phyloP scores from a whole-genome alignment of 23 tunicate genomes.

The Ascidia mentula region DNA sequence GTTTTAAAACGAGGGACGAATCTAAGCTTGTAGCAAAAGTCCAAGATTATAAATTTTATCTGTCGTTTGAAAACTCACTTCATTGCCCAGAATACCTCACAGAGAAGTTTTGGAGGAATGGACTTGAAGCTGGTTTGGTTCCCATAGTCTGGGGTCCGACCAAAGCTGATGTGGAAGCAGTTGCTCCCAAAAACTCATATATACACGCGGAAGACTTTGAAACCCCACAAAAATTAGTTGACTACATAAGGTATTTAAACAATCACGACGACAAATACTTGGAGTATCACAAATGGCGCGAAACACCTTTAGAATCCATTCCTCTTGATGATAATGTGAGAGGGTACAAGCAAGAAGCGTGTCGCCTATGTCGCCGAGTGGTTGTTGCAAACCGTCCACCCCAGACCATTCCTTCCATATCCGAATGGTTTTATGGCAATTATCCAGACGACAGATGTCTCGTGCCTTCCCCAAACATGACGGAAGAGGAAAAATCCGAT shows the following conservation, averaged over 20 bases:
- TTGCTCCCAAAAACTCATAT: conserved; percentile 82
- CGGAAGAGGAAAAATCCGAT: conserved; percentile 24
- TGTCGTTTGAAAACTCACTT: conserved; percentile 67
- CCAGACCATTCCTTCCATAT: conserved; percentile 45
- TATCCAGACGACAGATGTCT: conserved; percentile 47
- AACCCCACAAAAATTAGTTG: conserved; percentile 46
- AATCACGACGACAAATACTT: conserved; percentile 51
- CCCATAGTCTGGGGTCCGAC: conserved; percentile 90
- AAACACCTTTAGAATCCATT: conserved; percentile 12
- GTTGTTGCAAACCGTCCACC: conserved; percentile 33
- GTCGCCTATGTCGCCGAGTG: conserved; percentile 36
- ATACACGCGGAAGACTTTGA: conserved; percentile 70
- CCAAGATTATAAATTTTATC: conserved; percentile 42
- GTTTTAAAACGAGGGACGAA: conserved; percentile 30
- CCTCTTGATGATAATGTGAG: conserved; percentile 37
- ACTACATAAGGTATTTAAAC: conserved; percentile 42
- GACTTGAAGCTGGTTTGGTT: conserved; percentile 35
- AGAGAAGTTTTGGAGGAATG: conserved; percentile 85
- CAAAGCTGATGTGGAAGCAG: conserved; percentile 49
- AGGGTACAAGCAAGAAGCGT: conserved; percentile 28
- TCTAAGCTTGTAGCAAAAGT: conserved; percentile 13
- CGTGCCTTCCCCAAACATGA: conserved; percentile 14
- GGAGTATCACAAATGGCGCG: conserved; percentile 76
- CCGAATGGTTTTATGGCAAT: conserved; percentile 52
- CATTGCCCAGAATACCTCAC: conserved; percentile 70